Percentiles rank a stretch among this genome's conserved stretches.
These are phyloP conservation scores for Oncorhynchus mykiss DNA, from an alignment of 2,113 vertebrate species.

Conservation along the genomic window DNA sequence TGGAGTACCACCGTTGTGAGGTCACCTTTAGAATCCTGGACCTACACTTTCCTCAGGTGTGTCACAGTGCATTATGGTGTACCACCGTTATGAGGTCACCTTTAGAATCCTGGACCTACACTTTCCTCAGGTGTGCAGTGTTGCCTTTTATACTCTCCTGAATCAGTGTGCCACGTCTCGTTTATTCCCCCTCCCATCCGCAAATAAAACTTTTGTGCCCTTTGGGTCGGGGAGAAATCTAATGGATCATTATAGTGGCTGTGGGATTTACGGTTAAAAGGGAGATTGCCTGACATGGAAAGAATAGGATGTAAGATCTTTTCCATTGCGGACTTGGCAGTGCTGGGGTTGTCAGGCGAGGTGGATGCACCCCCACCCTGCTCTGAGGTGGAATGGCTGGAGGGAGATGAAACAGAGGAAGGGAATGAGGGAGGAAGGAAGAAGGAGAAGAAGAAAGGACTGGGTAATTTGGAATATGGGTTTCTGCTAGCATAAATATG, in stretches of 20 bases:
- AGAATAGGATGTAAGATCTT: slow-evolving; percentile 27
- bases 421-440: slow-evolving; percentile 5
- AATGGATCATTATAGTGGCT: slow-evolving; percentile 43
- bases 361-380: too few species aligned
- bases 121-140: not conserved
- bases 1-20: too few species aligned
- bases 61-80: not conserved
- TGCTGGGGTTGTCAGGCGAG: too few species aligned
- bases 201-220: slow-evolving; percentile 50
- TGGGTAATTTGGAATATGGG: not conserved
- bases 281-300: slow-evolving; percentile 36
- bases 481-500: not conserved
- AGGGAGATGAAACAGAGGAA: not conserved
- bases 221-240: slow-evolving; percentile 37
- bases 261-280: slow-evolving; percentile 48
- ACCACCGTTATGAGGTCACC: not conserved
- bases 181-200: slow-evolving; percentile 19
- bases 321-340: slow-evolving; percentile 17
- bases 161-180: slow-evolving; percentile 9
- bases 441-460: not conserved
- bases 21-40: too few species aligned
- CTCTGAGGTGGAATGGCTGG: slow-evolving; percentile 20
- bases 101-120: not conserved
- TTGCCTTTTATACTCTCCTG: slow-evolving; percentile 31
- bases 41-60: too few species aligned